A percentile compares a stretch with the other conserved stretches of the same genome.
These are phyloP conservation scores for Camelus bactrianus DNA, from an alignment of 2,113 vertebrate species.

Conservation along the genomic window DNA sequence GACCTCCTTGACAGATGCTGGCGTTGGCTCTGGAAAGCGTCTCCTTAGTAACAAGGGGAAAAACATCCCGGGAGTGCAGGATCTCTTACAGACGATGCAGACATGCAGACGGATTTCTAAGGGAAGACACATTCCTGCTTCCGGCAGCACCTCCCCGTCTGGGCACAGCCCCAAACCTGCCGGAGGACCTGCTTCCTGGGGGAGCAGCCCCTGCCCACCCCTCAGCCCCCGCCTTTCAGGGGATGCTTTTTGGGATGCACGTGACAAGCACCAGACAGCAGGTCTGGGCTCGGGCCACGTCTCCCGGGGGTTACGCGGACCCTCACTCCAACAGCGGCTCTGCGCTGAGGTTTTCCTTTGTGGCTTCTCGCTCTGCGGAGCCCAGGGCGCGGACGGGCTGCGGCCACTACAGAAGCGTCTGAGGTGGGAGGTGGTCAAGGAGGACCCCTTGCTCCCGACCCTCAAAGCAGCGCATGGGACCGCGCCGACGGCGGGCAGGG, in stretches of 20 bases:
- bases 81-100: background rate
- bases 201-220: background rate
- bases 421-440: background rate
- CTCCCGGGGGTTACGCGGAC: background rate
- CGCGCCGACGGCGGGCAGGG: too few relatives aligned
- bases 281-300: background rate
- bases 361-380: background rate
- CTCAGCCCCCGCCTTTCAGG: background rate
- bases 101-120: background rate
- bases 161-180: too few relatives aligned
- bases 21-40: background rate
- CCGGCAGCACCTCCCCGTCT: too few relatives aligned
- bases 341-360: background rate
- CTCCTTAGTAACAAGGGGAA: background rate
- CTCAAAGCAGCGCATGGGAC: background rate
- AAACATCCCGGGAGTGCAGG: background rate
- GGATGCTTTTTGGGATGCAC: background rate
- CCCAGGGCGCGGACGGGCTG: background rate
- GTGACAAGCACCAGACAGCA: background rate
- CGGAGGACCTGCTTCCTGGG: background rate
- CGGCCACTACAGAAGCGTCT: background rate
- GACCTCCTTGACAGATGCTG: background rate
- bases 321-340: background rate
- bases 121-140: background rate
- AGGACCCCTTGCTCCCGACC: background rate